Evolutionary conservation across 2,797 vertebrate genomes (phyloP).

Genomic region (Macropodus opercularis): DNA sequence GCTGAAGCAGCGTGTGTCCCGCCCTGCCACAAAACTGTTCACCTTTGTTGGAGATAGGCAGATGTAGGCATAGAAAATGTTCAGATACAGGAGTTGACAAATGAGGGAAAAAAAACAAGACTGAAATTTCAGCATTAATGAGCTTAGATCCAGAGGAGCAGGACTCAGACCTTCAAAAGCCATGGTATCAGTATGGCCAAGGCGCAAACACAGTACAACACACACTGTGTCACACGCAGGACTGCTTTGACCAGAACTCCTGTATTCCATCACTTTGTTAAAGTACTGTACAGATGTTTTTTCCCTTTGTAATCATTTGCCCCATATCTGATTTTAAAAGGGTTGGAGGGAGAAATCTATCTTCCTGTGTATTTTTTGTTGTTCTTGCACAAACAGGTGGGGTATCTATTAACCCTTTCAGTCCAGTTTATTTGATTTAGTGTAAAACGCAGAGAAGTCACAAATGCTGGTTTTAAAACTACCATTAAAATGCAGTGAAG

Average conservation of each 20-base stretch:
- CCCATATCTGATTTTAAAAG: slow-evolving; percentile 72
- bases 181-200: slow-evolving; percentile 62
- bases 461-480: slow-evolving; percentile 80
- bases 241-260: slow-evolving; percentile 72
- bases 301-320: slow-evolving; percentile 76
- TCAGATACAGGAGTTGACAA: slow-evolving; percentile 64
- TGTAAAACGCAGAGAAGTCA: slow-evolving; percentile 76
- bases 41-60: slow-evolving; percentile 67
- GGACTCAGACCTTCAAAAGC: slow-evolving; percentile 79
- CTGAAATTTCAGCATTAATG: slow-evolving; percentile 55
- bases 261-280: slow-evolving; percentile 81
- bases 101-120: slow-evolving; percentile 62
- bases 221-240: slow-evolving; percentile 54
- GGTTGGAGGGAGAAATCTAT: slow-evolving; percentile 59
- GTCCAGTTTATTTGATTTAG: slow-evolving; percentile 74
- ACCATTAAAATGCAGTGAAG: slow-evolving; percentile 81
- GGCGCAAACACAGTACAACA: slow-evolving; percentile 45
- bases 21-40: slow-evolving; percentile 65
- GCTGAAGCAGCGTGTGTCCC: slow-evolving; percentile 73
- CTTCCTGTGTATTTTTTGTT: slow-evolving; percentile 71
- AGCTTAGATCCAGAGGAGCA: slow-evolving; percentile 85
- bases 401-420: slow-evolving; percentile 73
- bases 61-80: slow-evolving; percentile 48
- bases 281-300: slow-evolving; percentile 82
- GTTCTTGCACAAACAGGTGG: slow-evolving; percentile 72